Conservation (phyloP, 30 jellyfish, hydroid and myxozoan genomes). For the Pseudorhiza aurosa region DNA sequence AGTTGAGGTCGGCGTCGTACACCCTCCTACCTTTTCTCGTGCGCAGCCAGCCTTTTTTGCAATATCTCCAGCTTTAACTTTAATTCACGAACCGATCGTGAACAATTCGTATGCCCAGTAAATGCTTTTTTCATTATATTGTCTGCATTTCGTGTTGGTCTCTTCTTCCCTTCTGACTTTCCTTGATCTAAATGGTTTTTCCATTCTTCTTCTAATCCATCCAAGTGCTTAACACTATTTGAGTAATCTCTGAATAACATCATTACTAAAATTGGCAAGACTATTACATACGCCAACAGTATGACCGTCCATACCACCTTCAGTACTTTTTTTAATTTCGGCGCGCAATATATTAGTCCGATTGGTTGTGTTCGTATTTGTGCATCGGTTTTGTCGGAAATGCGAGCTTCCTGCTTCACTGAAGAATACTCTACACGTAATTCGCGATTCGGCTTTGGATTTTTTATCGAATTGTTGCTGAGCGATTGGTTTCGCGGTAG, state of each 20-base stretch:
- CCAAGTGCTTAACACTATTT: conserved; percentile 26
- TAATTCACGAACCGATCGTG: conserved; percentile 13
- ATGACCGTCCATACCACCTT: conserved; percentile 61
- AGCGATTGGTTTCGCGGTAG: conserved; percentile 59
- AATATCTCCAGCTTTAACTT: not conserved
- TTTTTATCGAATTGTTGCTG: conserved; percentile 51
- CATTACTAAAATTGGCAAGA: conserved; percentile 57
- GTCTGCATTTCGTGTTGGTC: conserved; percentile 22
- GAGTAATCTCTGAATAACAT: conserved; percentile 52
- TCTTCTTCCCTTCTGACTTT: not conserved
- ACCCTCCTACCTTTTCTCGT: conserved; percentile 28
- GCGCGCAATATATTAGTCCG: conserved; percentile 73
- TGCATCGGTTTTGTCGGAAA: conserved; percentile 62
- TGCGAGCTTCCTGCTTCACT: conserved; percentile 63
- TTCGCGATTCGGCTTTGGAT: conserved; percentile 65
- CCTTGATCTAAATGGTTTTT: conserved; percentile 31
- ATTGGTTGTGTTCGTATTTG: conserved; percentile 73
- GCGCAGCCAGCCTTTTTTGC: not conserved
- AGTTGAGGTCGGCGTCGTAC: not conserved
- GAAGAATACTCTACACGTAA: conserved; percentile 58
- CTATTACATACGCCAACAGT: conserved; percentile 46
- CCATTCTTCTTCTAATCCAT: conserved; percentile 27
- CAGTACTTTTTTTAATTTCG: conserved; percentile 40
- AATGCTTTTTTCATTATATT: conserved; percentile 32
- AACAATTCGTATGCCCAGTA: conserved; percentile 16